phyloP scores from a whole-genome alignment of 2,113 vertebrate species.

The Aptenodytes patagonicus region DNA sequence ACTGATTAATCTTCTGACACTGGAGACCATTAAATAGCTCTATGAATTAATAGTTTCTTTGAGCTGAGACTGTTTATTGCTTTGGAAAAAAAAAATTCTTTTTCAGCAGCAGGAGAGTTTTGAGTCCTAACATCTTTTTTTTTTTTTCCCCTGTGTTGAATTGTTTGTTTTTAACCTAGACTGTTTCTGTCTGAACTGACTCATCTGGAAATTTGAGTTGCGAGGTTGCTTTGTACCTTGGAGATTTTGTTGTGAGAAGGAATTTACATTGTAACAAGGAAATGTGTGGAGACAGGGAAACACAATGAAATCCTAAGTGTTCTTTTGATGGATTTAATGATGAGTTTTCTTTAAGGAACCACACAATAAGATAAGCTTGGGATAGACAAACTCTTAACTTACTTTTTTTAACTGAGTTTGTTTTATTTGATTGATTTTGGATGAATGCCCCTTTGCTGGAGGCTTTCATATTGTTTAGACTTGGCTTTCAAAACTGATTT shows the following conservation, averaged over 20 bases:
- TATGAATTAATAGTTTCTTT: background rate
- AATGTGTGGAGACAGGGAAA: background rate
- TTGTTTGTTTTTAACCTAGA: conserved; percentile 13
- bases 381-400: background rate
- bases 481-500: conserved; percentile 47
- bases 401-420: conserved; percentile 3
- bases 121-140: background rate
- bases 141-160: background rate
- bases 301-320: background rate
- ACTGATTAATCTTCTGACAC: conserved; percentile 10
- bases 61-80: background rate
- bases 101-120: background rate
- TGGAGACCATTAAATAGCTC: background rate
- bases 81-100: background rate
- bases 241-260: background rate
- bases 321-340: conserved; percentile 31
- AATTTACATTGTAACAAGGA: background rate
- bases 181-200: conserved; percentile 14
- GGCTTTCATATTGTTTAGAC: conserved; percentile 49
- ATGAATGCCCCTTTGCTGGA: conserved; percentile 18
- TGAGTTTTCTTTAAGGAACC: conserved; percentile 27
- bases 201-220: conserved; percentile 12
- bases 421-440: conserved; percentile 52
- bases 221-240: background rate
- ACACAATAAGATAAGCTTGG: conserved; percentile 7